Base-by-base conservation (phyloP, 2,888 invertebrate genomes). In the Andrena hattorfiana region DNA sequence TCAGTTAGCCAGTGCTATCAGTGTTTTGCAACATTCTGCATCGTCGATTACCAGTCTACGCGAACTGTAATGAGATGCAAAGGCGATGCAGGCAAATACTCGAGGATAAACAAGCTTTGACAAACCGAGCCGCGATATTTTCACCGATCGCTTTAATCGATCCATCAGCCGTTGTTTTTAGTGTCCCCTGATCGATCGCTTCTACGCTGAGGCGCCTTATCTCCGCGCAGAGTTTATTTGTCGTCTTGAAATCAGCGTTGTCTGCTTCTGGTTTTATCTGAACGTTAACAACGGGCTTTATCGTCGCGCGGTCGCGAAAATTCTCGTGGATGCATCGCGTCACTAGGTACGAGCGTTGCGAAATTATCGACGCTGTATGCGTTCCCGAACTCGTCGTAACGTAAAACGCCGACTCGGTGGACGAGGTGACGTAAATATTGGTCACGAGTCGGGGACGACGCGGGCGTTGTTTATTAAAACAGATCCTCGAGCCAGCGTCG, bases 181-280 rank as follows among this genome's bases (percentile, higher is more conserved):
- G 64, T 26, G 51, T 7, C 8, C 20, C 20, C 49, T 63, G 72
- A 68, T 81, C 78, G 72, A 77, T 72, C 56, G 66, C 7, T 20
- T 26, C 26, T n/a, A 10, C 30, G 4, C 10, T 16, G 59, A 7
- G 56, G 20, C 59, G 7, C 26, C 26, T 63, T 77, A 71, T 72
- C 49, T 5, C 3, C 23, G 20, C 5, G 10, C 42, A 3, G 42
- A 49, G 10, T 13, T 26, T 64, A 49, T 81, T 73, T 64, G 60
- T 63, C 78, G 42, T 42, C 35, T 59, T n/a, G 20, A 16, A 54
- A 20, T 56, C 48, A n/a, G 16, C 13, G 62, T 48, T 16, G 32
- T 20, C 69, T 13, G 51, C 54, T 70, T 74, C 63, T 30, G 23
- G 32, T 49, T 48, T 81, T 79, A 73, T 73, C 72, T 42, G 16